Conservation (phyloP, 2,888 invertebrate genomes). For the Eupithecia subumbrata region DNA sequence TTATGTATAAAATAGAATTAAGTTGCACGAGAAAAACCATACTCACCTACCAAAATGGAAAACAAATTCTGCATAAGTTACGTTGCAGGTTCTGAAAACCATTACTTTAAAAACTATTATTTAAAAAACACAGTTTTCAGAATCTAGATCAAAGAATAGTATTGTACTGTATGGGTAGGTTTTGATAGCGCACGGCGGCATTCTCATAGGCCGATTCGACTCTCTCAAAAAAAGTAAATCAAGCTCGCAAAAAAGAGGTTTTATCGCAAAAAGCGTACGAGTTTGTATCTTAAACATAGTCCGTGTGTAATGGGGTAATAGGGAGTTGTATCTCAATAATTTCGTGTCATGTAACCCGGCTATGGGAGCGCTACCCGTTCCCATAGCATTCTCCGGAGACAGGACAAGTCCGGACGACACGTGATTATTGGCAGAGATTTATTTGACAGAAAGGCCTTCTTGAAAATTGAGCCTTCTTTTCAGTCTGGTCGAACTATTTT, state of each 20-base stretch:
- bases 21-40: background rate
- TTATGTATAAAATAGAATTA: background rate
- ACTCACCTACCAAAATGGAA: background rate
- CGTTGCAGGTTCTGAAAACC: background rate
- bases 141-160: background rate
- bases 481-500: too few species aligned
- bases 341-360: slow-evolving; percentile 64
- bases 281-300: slow-evolving; percentile 34
- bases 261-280: slow-evolving; percentile 19
- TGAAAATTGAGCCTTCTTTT: background rate
- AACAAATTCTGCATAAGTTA: background rate
- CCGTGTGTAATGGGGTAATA: slow-evolving; percentile 63
- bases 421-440: slow-evolving; percentile 62
- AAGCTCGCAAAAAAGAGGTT: background rate
- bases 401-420: slow-evolving; percentile 54
- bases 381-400: slow-evolving; percentile 73
- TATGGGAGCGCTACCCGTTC: slow-evolving; percentile 64
- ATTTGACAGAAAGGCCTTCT: slow-evolving; percentile 32
- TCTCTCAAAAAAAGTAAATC: slow-evolving; percentile 1
- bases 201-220: background rate
- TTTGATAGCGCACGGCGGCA: background rate
- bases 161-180: background rate
- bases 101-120: background rate
- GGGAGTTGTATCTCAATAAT: slow-evolving; percentile 68
- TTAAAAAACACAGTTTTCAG: background rate